Evolutionary conservation across 2,888 invertebrate species (phyloP), one percentile per base, ranked within the genome.

Genomic region (Conchocele bisecta): DNA sequence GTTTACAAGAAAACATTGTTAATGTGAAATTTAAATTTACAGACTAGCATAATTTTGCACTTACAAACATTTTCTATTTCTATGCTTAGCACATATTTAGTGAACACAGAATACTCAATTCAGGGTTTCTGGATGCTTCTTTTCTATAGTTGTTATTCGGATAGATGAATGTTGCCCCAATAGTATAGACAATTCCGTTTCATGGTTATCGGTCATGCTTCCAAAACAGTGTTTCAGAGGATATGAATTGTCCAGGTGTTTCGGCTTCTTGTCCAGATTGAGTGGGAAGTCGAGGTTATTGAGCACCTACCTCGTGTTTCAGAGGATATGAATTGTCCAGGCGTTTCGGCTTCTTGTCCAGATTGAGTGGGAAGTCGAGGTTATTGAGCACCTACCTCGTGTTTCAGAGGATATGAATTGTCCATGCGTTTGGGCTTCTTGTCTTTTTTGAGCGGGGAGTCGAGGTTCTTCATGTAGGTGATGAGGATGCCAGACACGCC

Each of bases 401-500:
- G 95, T 86, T 95, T 94, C 89, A 96, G 93, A 22, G 95, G 94
- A 83, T 95, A 94, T 89, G 95, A 95, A 65, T 93, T 83, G 66
- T 92, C 92, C 13, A 82, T 80, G 42, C 83, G 77, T 65, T 88
- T 88, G 46, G 83, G 79, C 60, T 95, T 89, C 80, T 88, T 88
- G 72, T 90, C 89, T 58, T 87, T 87, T 58, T 85, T 85, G n/a
- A 77, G 70, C 9, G 82, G 75, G 53, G 86, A 85, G 63, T 91
- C 91, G 44, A 91, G 82, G 74, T 90, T 91, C 77, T 95, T 96
- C 91, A 98, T 97, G 89, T 98, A 98, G 79, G 95, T 94, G 41
- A 94, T 93, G 31, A 99, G 93, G 75, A 94, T 91, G 76, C 96
- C 95, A 0, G 98, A 98, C 5, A 97, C 95, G 1, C 98, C 98